Evolutionary conservation across 2,888 invertebrate genomes (phyloP), one percentile per base, ranked within the genome.

Genomic region (Eurytoma californica): DNA sequence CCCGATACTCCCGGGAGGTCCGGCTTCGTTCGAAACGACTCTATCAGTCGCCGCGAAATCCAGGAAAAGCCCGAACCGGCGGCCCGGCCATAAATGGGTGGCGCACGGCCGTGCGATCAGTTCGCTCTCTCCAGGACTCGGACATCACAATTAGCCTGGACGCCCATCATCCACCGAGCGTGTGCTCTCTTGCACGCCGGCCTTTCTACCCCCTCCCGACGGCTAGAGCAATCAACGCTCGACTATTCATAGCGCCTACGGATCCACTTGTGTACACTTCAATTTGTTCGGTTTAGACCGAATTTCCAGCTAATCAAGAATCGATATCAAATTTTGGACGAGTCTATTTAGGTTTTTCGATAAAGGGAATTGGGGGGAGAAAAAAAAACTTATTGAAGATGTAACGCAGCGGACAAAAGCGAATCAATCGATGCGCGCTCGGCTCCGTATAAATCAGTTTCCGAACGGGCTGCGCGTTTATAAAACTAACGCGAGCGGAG

Each of bases 1-100:
- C 86, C 80, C 83, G 87, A 86, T 86, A 85, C 86, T 87, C 87
- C 84, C 84, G 85, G 85, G 87, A 87, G 86, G 87, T 87, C 86
- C 84, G 83, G 70, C 84, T 87, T 86, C 86, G 81, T 85, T 85
- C 82, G 86, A 87, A 87, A 87, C 86, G 86, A 82, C 86, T 87
- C 84, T 85, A 87, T 87, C 84, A 83, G 85, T 82, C 39, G 69
- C 82, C 83, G 82, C 82, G 84, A 67, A 84, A 85, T 83, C 82
- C 77, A 73, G 80, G 80, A 82, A 80, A 83, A 84, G 82, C 61
- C 39, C 84, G 82, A 84, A 83, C 82, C 85, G 84, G 83, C 82
- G 72, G 79, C 75, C 77, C 84, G 60, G 72, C 87, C 86, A 86
- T 86, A 87, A 86, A 87, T 86, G 86, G 85, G 78, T 84, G 83